phyloP scores from a whole-genome alignment of 2,113 vertebrate genomes.

The Mohoua ochrocephala region DNA sequence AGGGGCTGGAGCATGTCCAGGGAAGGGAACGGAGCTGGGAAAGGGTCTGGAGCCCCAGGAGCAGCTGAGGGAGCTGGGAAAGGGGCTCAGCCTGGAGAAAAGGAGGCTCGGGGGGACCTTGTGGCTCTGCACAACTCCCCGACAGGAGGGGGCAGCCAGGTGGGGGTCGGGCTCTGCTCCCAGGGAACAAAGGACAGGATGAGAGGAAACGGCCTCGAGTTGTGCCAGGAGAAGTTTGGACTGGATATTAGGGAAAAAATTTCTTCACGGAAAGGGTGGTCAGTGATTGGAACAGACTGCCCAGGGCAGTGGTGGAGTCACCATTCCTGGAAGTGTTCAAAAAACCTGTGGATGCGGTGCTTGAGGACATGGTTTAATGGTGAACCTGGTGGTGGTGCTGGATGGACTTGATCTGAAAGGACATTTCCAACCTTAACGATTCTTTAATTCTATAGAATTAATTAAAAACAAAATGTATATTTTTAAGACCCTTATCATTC shows the following conservation, averaged over 20 bases:
- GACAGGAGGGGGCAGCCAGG: background rate
- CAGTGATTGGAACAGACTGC: background rate
- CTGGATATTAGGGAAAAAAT: background rate
- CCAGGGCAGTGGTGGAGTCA: background rate
- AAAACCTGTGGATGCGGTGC: fast-evolving
- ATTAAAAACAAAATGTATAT: fast-evolving
- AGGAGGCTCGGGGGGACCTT: background rate
- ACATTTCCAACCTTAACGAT: background rate
- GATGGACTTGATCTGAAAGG: background rate
- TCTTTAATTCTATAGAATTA: background rate
- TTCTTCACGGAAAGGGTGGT: background rate
- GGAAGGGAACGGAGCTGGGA: background rate
- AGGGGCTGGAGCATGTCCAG: background rate
- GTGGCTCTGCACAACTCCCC: background rate
- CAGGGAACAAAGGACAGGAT: background rate
- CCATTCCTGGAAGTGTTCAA: background rate
- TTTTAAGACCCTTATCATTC: background rate
- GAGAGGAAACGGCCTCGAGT: background rate
- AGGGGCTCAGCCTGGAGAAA: background rate
- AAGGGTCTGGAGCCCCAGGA: background rate
- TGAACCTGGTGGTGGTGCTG: background rate
- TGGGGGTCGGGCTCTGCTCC: background rate
- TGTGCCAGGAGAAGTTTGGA: background rate
- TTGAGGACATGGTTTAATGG: background rate
- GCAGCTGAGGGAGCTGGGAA: background rate